A percentile compares a stretch with the other conserved stretches of the same genome.
These are phyloP conservation scores for Cepaea nemoralis DNA, from an alignment of 1,140 invertebrate genomes.

Conservation along the genomic window DNA sequence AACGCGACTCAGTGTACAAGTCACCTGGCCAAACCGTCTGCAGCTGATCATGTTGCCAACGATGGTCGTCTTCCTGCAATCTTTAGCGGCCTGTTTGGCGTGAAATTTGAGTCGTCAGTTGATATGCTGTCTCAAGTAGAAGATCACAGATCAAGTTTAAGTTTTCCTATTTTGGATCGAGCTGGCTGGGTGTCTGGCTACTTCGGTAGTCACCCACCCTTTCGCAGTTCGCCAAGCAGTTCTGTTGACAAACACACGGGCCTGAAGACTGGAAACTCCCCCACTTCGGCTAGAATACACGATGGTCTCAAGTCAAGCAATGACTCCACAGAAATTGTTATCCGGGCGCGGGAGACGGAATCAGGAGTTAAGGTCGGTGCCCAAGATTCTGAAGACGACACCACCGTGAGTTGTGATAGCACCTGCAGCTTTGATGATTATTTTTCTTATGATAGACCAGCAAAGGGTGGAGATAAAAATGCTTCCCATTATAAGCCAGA, in stretches of 20 bases:
- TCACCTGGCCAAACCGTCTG: background rate
- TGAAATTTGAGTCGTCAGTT: background rate
- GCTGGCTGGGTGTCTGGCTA: background rate
- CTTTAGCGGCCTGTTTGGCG: background rate
- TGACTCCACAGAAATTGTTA: background rate
- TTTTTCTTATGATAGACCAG: background rate
- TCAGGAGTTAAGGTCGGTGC: background rate
- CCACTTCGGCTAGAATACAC: background rate
- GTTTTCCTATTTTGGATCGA: background rate
- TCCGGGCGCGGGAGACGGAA: background rate
- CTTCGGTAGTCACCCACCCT: background rate
- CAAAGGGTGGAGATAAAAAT: background rate
- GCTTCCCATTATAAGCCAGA: background rate
- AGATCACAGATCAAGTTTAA: background rate
- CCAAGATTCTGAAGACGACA: background rate
- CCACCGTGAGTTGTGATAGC: background rate
- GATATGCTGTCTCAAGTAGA: background rate
- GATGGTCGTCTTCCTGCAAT: background rate
- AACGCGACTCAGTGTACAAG: too few relatives aligned
- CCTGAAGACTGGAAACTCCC: background rate
- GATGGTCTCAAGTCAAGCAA: background rate
- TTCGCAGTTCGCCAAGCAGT: background rate
- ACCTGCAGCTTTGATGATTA: background rate
- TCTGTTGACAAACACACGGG: background rate
- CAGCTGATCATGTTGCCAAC: background rate